Evolutionary conservation across 2,113 vertebrate genomes (phyloP).

Genomic region (Neotragus pygmaeus): DNA sequence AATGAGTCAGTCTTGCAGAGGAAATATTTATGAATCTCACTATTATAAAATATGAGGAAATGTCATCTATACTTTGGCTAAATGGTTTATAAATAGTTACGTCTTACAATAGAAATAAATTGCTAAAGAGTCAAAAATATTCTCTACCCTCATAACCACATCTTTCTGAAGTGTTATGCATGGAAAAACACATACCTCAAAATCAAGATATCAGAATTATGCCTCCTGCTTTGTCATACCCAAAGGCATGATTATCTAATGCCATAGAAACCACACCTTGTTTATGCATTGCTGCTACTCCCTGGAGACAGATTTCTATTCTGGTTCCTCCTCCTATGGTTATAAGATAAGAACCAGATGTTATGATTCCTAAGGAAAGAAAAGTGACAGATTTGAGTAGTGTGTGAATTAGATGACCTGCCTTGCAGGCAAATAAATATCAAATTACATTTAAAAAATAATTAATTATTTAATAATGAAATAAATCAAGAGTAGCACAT

Average conservation of each 20-base stretch:
- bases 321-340: background rate
- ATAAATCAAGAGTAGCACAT: background rate
- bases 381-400: background rate
- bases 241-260: slow-evolving; percentile 16
- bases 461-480: background rate
- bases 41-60: slow-evolving; percentile 7
- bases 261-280: slow-evolving; percentile 23
- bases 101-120: background rate
- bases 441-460: background rate
- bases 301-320: background rate
- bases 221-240: background rate
- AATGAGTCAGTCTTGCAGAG: background rate
- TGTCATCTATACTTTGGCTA: background rate
- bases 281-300: background rate
- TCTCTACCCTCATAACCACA: background rate
- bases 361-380: background rate
- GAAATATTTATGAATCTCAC: background rate
- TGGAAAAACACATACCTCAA: background rate
- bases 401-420: background rate
- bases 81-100: background rate
- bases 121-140: background rate
- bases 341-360: background rate
- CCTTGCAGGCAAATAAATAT: background rate
- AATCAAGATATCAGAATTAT: slow-evolving; percentile 20
- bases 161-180: background rate